Base-by-base conservation (phyloP, 2,113 vertebrate genomes). In the Clarias gariepinus region DNA sequence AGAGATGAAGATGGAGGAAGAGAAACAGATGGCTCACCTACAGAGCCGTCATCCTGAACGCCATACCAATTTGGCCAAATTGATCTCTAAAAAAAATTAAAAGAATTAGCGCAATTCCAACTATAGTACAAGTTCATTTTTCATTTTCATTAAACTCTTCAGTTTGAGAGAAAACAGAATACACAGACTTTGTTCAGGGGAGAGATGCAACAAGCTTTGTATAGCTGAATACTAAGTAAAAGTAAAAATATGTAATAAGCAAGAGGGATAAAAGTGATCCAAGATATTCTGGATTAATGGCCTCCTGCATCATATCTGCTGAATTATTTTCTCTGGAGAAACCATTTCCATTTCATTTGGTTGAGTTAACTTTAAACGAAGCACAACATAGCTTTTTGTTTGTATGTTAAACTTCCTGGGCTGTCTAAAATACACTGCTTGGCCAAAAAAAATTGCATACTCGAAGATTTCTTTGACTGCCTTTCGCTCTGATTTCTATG, bases 1-100 rank as follows among this genome's bases (percentile, higher is more conserved):
- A 95, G 94, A 68, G 95, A 95, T 2, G 94, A 91, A 21, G 95
- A 93, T 19, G 95, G 94, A n/a, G 95, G 95, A 81, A 95, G 90
- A 3, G 94, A 87, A 47, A 94, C 88, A 25, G 96, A 93, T 7
- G 95, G 94, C 89, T 96, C 95, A 2, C 96, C 96, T 55, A 95
- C 91, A 0, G 95, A 95, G 83, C 92, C 90, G 61, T 96, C 95
- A 23, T 96, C 96, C 90, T 95, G 95, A 60, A 94, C 94, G 5
- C 94, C 93, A 5, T 96, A 96, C 96, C 95, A 96, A 79, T 93
- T 96, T 0, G 95, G 94, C 95, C 96, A 96, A 82, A 95, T 93
- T 18, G 95, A 95, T 0, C 94, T 94, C 94, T 96, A 93, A 76
- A 71, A 91, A 41, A 52, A 23, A 53, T 47, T 47, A 0, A 6